Evolutionary conservation across 2,113 vertebrate genomes (phyloP).

Genomic region (Oryzias celebensis): DNA sequence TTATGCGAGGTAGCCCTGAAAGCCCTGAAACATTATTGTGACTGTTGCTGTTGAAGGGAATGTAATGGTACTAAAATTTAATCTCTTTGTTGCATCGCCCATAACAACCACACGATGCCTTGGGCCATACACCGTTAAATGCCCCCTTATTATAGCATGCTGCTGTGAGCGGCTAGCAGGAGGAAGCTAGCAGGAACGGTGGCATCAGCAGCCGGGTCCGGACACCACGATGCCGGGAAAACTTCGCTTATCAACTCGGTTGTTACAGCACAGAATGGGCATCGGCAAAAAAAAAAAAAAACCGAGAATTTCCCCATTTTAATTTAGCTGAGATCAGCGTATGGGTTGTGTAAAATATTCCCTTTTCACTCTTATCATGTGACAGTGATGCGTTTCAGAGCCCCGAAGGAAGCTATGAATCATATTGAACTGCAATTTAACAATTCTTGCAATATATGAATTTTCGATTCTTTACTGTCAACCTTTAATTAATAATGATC

Average conservation of each 20-base stretch:
- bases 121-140: conserved; percentile 41
- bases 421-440: conserved; percentile 9
- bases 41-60: background rate
- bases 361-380: conserved; percentile 21
- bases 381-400: conserved; percentile 39
- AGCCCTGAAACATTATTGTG: conserved; percentile 4
- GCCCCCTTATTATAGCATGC: conserved; percentile 20
- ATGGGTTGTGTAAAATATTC: background rate
- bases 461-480: background rate
- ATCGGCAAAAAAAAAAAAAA: no score
- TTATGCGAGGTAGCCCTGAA: conserved; percentile 11
- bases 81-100: conserved; percentile 17
- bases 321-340: background rate
- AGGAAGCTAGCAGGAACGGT: conserved; percentile 51
- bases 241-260: background rate
- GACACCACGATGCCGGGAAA: conserved; percentile 5
- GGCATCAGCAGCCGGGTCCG: conserved; percentile 18
- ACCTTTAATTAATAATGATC: no score
- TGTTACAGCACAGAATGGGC: background rate
- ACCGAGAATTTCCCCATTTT: background rate
- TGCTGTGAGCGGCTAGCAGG: conserved; percentile 15
- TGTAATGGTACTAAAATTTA: background rate
- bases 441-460: no score
- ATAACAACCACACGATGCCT: conserved; percentile 6
- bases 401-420: conserved; percentile 35